Evolutionary conservation across 1,140 invertebrate genomes (phyloP).

Genomic region (Achroia grisella): DNA sequence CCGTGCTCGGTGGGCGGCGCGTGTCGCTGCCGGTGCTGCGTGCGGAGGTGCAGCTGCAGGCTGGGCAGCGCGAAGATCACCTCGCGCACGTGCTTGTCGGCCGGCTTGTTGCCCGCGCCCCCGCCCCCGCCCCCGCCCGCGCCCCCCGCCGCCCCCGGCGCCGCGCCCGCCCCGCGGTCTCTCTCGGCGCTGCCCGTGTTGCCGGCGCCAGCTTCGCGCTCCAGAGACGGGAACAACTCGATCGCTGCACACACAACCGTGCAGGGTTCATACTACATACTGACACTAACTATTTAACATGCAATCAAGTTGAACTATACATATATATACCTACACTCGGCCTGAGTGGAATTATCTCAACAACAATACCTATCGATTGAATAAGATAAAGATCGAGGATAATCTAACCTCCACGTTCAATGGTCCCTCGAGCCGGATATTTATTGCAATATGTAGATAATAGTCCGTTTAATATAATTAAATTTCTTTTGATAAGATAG

Average conservation of each 20-base stretch:
- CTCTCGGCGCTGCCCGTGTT: constrained; percentile 80
- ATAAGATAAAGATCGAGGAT: no score
- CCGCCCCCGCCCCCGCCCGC: constrained; percentile 70
- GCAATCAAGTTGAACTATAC: no score
- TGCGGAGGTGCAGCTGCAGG: constrained; percentile 93
- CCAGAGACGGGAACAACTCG: constrained; percentile 90
- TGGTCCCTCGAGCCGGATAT: no score
- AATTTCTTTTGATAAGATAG: no score
- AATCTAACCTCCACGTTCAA: no score
- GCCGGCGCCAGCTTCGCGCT: constrained; percentile 85
- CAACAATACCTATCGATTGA: no score
- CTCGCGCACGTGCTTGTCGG: constrained; percentile 92
- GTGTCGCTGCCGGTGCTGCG: constrained; percentile 89
- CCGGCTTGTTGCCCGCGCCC: constrained; percentile 75
- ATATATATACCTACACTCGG: no score
- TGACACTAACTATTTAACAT: no score
- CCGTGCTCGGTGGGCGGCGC: constrained; percentile 81
- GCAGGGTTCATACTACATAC: neutral
- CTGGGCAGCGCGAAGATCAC: constrained; percentile 96
- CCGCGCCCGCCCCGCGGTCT: constrained; percentile 88
- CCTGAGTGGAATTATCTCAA: no score
- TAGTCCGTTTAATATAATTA: no score
- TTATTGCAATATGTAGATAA: no score
- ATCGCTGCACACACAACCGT: constrained; percentile 77
- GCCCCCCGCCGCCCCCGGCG: constrained; percentile 78